A percentile compares a stretch with the other conserved stretches of the same genome.
These are phyloP conservation scores for Isaurus tuberculatus DNA, from an alignment of 92 coral and sea anemone genomes.

Conservation along the genomic window DNA sequence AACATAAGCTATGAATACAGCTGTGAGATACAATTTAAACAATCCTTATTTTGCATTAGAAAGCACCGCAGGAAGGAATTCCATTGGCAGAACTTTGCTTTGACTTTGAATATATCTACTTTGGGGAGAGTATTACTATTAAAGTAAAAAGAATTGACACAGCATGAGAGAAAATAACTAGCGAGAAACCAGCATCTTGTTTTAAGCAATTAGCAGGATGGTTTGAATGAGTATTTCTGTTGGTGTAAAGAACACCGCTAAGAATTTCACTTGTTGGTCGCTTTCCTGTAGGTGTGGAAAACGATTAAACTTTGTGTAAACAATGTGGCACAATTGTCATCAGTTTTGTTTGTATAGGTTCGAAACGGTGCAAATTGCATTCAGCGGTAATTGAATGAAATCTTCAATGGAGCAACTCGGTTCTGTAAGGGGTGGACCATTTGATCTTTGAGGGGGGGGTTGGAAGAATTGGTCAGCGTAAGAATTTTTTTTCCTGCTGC, in stretches of 20 bases:
- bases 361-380: constrained; percentile 44
- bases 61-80: constrained; percentile 47
- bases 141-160: constrained; percentile 24
- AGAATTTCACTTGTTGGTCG: constrained; percentile 9
- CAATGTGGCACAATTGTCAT: constrained; percentile 35
- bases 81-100: constrained; percentile 36
- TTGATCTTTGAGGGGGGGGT: no score
- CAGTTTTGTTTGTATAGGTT: constrained; percentile 36
- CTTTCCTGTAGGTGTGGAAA: constrained; percentile 48
- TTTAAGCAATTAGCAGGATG: constrained; percentile 14
- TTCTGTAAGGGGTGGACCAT: no score
- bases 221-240: constrained; percentile 20
- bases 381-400: constrained; percentile 18
- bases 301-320: constrained; percentile 49
- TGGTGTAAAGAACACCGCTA: constrained; percentile 4
- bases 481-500: no score
- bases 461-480: no score
- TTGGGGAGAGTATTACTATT: constrained; percentile 33
- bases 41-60: constrained; percentile 40
- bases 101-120: constrained; percentile 22
- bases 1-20: constrained; percentile 30
- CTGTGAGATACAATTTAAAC: constrained; percentile 49
- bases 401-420: constrained; percentile 21
- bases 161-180: constrained; percentile 21
- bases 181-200: neutral